These are phyloP conservation scores for Diaprepes abbreviatus DNA, from an alignment of 2,888 invertebrate species.

Conservation along the genomic window DNA sequence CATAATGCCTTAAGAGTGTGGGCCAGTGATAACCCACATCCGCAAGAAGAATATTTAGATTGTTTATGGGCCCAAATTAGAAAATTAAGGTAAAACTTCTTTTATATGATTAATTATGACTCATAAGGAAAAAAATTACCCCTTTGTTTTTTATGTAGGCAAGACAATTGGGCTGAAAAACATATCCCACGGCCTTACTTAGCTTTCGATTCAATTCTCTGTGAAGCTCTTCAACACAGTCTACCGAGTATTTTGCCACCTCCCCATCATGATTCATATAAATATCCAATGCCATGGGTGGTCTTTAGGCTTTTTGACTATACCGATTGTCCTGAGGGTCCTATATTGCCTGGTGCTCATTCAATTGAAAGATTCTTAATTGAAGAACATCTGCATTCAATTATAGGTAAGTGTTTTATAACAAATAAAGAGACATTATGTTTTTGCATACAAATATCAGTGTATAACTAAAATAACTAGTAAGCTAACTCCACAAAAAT, in stretches of 20 bases:
- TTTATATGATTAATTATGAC: too few species aligned
- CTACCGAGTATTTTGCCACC: slow-evolving; percentile 92
- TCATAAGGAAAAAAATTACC: too few species aligned
- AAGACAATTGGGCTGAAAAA: slow-evolving; percentile 97
- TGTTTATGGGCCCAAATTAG: slow-evolving; percentile 96
- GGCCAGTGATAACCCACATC: slow-evolving; percentile 94
- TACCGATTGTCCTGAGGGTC: slow-evolving; percentile 96
- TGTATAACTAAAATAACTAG: too few species aligned
- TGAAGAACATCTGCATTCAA: slow-evolving; percentile 96
- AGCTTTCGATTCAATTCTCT: slow-evolving; percentile 94
- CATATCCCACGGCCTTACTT: slow-evolving; percentile 96
- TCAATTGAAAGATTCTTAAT: slow-evolving; percentile 98
- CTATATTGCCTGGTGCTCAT: slow-evolving; percentile 93
- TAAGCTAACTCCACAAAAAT: too few species aligned
- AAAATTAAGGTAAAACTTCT: slow-evolving; percentile 76
- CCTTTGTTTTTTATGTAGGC: slow-evolving; percentile 66
- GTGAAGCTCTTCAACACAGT: slow-evolving; percentile 96
- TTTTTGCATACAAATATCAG: too few species aligned
- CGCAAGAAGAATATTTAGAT: slow-evolving; percentile 97
- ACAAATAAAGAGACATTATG: too few species aligned
- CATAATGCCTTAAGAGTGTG: slow-evolving; percentile 94
- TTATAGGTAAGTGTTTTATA: slow-evolving; percentile 75
- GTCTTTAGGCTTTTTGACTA: slow-evolving; percentile 98
- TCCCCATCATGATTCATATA: slow-evolving; percentile 89
- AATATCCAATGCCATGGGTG: slow-evolving; percentile 95